A percentile compares a stretch with the other conserved stretches of the same genome.
Conservation (phyloP, 2,888 invertebrate species). For the Gryllus longicercus region DNA sequence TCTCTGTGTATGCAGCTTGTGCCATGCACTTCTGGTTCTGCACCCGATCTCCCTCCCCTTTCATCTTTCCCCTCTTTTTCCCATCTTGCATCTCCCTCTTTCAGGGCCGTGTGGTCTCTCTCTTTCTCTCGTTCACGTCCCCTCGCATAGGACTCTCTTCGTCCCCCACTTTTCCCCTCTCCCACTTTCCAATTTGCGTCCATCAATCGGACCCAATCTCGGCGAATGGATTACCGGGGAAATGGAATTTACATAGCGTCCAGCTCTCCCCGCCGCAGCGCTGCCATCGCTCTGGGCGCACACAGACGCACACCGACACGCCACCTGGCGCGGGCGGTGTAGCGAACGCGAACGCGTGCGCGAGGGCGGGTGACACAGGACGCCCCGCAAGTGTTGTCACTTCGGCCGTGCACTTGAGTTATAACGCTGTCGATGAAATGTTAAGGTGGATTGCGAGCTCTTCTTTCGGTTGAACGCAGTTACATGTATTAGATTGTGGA, state of each 20-base stretch:
- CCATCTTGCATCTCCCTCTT: slow-evolving; percentile 26
- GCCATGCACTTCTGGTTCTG: slow-evolving; percentile 24
- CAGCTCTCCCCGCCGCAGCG: background rate
- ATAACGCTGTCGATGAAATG: no score
- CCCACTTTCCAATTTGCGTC: slow-evolving; percentile 62
- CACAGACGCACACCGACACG: background rate
- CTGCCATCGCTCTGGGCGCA: slow-evolving; percentile 21
- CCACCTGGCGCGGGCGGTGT: background rate
- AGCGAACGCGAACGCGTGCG: background rate
- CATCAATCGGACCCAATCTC: slow-evolving; percentile 69
- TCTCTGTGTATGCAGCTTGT: slow-evolving; percentile 3
- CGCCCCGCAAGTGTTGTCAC: background rate
- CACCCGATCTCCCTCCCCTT: slow-evolving; percentile 22
- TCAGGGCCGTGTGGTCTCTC: background rate
- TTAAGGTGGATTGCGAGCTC: no score
- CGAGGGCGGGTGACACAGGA: background rate
- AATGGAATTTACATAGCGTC: slow-evolving; percentile 65
- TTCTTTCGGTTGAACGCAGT: no score
- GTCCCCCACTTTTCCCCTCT: slow-evolving; percentile 31
- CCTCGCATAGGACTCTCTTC: background rate
- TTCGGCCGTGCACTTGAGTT: background rate
- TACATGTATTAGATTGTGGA: no score
- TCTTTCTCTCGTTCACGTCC: slow-evolving; percentile 19
- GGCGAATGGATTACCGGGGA: slow-evolving; percentile 64
- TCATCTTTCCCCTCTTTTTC: slow-evolving; percentile 26